Base-by-base conservation (phyloP, 2,888 invertebrate genomes). In the Oxystoma pomonae region DNA sequence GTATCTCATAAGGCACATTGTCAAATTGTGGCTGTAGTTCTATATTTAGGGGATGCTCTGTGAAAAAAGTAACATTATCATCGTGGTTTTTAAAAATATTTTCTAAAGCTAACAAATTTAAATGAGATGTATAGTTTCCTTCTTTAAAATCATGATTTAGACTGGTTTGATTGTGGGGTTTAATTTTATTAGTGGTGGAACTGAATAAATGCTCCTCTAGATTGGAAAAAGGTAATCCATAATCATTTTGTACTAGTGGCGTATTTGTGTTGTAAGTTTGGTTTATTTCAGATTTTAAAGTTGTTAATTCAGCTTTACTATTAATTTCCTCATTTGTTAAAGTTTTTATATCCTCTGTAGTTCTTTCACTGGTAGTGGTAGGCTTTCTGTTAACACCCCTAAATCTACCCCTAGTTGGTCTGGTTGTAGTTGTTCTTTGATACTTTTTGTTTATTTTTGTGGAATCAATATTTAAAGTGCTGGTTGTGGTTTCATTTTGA, bases 321-420 rank as follows among this genome's bases (percentile, higher is more conserved):
- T 35, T 35, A 7, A 35, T 35, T 35, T 35, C 12, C 3, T 12
- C 12, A 35, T 35, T 7, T 35, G 35, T 12, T 35, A 35, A 12
- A 35, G 35, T 35, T 35, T 3, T 3, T 35, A 35, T 59, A 16
- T 51, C 51, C 20, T 51, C 20, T 52, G 59, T 59, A 16, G 59
- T 52, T 19, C 20, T 20, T 50, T 1, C 19, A 52, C 20, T 52
- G 16, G 16, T 2, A 52, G 52, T 20, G 20, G 21, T 35, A 35
- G 35, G 3, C 12, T 35, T 35, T 35, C 35, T 35, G 35, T 35
- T 35, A 7, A 12, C 35, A 35, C 3, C 3, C 12, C 35, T 35
- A 3, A 12, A 35, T 35, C 35, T 35, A 3, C 35, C 35, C 12
- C 35, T 35, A 35, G 35, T 7, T 7, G 35, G 35, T 35, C 35